Evolutionary conservation across 1,140 invertebrate genomes (phyloP), one percentile per base, ranked within the genome.

Genomic region (Heliothis subflexa): DNA sequence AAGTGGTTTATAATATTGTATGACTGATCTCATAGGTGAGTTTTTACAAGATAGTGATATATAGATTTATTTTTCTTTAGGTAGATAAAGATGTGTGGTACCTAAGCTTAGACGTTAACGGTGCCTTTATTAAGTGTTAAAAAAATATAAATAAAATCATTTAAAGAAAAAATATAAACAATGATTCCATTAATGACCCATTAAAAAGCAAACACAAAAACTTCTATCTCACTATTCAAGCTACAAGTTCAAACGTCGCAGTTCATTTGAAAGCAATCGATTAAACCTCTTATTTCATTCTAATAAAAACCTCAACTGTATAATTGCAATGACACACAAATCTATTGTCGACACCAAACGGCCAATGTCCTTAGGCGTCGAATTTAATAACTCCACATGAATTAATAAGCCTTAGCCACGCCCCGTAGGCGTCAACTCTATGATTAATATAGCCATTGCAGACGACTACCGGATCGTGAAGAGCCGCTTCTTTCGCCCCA

Each of bases 401-500:
- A 93, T 94, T 93, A 94, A 93, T 94, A 94, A 93, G 87, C 70
- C 73, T 49, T 87, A 74, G 87, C 91, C 83, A 78, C 93, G 91
- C 93, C 92, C 84, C 71, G 81, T 92, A 93, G 93, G 93, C 91
- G 91, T 92, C 87, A 84, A 89, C 90, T 61, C 25, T 75, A 82
- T 91, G 89, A 94, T 93, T 93, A 93, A 93, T 93, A 89, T 82
- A 83, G 54, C 78, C 62, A 70, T 79, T 83, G 80, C 81, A 81
- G 45, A 73, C 84, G 84, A 91, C 89, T 89, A 90, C 87, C 82
- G 85, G 82, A 80, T 78, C 82, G 78, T 78, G 70, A 75, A 78
- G 79, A 66, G 80, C 54, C 68, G 66, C 61, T 74, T 80, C 78
- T 83, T 78, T 72, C 64, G 81, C 54, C 82, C 82, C 79, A 84